Base-by-base conservation (phyloP, 2,113 vertebrate genomes). In the Oostethus manadensis region DNA sequence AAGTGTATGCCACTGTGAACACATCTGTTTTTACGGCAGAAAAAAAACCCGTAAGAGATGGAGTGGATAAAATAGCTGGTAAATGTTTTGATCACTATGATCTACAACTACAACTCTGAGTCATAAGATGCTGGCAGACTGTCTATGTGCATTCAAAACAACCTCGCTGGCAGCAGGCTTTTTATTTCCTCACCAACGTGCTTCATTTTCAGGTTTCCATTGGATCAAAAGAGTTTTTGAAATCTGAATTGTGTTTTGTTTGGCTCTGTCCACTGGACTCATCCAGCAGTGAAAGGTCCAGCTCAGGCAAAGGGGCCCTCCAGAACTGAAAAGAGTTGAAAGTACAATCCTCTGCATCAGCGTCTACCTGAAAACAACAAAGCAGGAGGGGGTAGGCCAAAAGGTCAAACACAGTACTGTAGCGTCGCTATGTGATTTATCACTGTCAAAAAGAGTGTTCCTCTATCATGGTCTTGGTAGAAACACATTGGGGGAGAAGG, bases 301-400 rank as follows among this genome's bases (percentile, higher is more conserved):
- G 44, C 50, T 87, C 50, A 7, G 93, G 93, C 64, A 99, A 82
- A 6, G 94, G 94, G 57, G 79, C 65, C 80, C 92, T 93, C 97
- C 97, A 98, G 60, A 87, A 98, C 69, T 93, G 92, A 80, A 97
- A 99, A 17, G 92, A 90, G 71, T 97, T 99, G 79, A 87, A 98
- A 1, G 83, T 69, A 70, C 72, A 86, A 20, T 93, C 92, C 45
- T 94, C 93, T 60, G 21, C n/a, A 22, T 78, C 55, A n/a, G 10
- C 45, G 11, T 58, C 57, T 9, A 45, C 45, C 87, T 88, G 51
- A 44, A 59, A 35, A 70, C 3, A 58, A 13, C 13, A 51, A 4
- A 64, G n/a, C 51, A 23, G 2, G 35, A 1, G 40, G 3, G 42
- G 13, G 0, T 50, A 13, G 18, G n/a, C n/a, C n/a, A n/a, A n/a